phyloP scores from a whole-genome alignment of 2,113 vertebrate species.

The Mus pahari region DNA sequence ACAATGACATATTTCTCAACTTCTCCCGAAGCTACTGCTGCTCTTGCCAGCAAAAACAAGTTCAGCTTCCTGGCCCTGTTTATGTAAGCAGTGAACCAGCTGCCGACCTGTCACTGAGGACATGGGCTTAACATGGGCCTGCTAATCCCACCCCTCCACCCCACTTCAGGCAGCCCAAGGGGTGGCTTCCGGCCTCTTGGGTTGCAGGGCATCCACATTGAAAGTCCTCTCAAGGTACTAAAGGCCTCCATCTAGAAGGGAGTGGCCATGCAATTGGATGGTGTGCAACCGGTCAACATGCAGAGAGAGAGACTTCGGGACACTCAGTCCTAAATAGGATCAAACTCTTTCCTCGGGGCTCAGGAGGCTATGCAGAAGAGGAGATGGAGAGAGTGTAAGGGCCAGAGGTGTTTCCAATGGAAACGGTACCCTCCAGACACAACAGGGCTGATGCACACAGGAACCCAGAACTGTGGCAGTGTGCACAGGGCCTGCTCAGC shows the following conservation, averaged over 20 bases:
- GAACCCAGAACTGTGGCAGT: not conserved
- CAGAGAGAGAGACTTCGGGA: not conserved
- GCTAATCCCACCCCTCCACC: constrained; percentile 50
- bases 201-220: not conserved
- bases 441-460: not conserved
- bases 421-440: not conserved
- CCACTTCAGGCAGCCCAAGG: not conserved
- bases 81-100: constrained; percentile 59
- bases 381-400: too few species aligned
- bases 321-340: not conserved
- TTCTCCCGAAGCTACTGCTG: not conserved
- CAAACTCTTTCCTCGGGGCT: not conserved
- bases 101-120: not conserved
- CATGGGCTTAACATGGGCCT: not conserved
- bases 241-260: not conserved
- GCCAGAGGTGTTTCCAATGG: not conserved
- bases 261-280: too few species aligned
- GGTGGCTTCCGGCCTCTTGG: not conserved
- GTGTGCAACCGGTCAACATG: not conserved
- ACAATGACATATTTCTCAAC: constrained; percentile 67
- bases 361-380: not conserved
- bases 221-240: not conserved
- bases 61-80: constrained; percentile 61
- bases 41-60: constrained; percentile 77
- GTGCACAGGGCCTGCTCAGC: not conserved